phyloP scores from a whole-genome alignment of 1,140 invertebrate species.

The Sarcophaga bullata region DNA sequence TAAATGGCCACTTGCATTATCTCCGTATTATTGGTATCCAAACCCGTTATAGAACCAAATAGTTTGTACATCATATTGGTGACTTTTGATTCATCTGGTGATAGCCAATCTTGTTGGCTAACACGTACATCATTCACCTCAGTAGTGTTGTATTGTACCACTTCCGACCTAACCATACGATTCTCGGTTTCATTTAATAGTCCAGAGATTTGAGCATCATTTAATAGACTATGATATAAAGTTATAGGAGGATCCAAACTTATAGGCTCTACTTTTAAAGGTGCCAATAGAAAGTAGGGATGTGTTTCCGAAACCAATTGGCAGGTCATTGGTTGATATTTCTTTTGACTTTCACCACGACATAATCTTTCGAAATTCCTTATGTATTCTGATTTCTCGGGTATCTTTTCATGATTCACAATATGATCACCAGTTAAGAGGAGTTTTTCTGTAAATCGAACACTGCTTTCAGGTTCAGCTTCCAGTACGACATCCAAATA shows the following conservation, averaged over 20 bases:
- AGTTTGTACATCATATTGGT: conserved; percentile 77
- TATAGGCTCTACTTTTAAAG: conserved; percentile 90
- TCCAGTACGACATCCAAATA: conserved; percentile 45
- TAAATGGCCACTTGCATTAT: conserved; percentile 75
- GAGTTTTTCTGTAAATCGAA: conserved; percentile 25
- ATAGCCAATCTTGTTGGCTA: conserved; percentile 97
- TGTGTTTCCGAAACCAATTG: conserved; percentile 76
- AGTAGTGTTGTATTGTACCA: conserved; percentile 69
- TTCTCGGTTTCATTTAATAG: conserved; percentile 82
- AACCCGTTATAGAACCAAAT: conserved; percentile 80
- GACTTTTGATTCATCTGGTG: conserved; percentile 78
- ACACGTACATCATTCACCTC: conserved; percentile 82
- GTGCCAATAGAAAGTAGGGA: conserved; percentile 81
- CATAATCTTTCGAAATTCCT: conserved; percentile 53
- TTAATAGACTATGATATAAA: conserved; percentile 88
- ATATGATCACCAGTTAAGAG: not conserved
- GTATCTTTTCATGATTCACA: not conserved
- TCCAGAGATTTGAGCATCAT: conserved; percentile 84
- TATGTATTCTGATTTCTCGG: not conserved
- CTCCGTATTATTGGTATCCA: conserved; percentile 77
- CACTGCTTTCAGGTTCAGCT: conserved; percentile 31
- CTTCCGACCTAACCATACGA: conserved; percentile 77
- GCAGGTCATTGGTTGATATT: conserved; percentile 71
- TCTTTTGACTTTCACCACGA: conserved; percentile 47
- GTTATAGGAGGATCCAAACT: conserved; percentile 85